Base-by-base conservation (phyloP, 2,797 vertebrate species). In the Anguilla obscura region DNA sequence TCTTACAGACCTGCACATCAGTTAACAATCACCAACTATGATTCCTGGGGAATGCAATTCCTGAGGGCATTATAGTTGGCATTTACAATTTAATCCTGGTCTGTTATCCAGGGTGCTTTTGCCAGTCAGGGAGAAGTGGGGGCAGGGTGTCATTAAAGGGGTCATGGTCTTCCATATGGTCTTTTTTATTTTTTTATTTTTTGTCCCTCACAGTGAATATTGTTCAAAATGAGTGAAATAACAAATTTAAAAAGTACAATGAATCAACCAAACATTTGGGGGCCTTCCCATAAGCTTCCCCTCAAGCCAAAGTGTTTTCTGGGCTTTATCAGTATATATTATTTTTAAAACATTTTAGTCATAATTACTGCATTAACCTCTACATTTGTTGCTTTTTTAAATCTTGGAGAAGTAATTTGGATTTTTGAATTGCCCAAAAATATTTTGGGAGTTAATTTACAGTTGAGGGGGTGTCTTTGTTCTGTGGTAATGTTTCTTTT, bases 291-390 rank as follows among this genome's bases (percentile, higher is more conserved):
- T 91, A 85, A 79, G 63, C 10, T 45, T 88, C 90, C 89, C 88
- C 90, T 91, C 87, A 91, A 93, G 91, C 66, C 74, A 80, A 91
- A 87, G 80, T 91, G 90, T 88, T 93, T 94, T 94, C 93, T 94
- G 94, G 93, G 93, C 95, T 95, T 95, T 95, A 95, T 95, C 95
- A 95, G 95, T 95, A 94, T 91, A 85, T 85, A 88, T 90, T 92
- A 90, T 93, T 54, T 91, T 86, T 86, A 27, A 48, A 84, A 36
- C 30, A 33, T 83, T 87, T 84, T 82, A 54, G 21, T 86, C 58
- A 52, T 83, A 52, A 54, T 84, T 84, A 83, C 48, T 66, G n/a
- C 45, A 1, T 66, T 50, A 36, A 86, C 36, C 60, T 69, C 45
- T 45, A 82, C 24, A 24, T 50, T 48, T 12, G 1, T 82, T 40